Conservation (phyloP, 2,797 vertebrate genomes). For the Halcyon badia region DNA sequence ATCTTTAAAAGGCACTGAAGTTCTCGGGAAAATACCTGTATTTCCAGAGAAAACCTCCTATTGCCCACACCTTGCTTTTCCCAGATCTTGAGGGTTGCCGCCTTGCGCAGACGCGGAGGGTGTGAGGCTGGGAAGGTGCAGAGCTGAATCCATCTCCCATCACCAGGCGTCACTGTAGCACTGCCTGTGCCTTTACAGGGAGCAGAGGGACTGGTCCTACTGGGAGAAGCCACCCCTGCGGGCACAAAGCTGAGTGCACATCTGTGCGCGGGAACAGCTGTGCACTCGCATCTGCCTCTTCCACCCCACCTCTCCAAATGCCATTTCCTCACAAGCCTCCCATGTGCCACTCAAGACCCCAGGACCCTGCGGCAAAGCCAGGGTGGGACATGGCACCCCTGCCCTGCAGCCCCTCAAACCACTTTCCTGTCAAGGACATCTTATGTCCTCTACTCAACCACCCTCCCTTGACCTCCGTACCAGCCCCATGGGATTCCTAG, state of each 20-base stretch:
- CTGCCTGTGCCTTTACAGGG: not conserved
- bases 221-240: not conserved
- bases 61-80: rapidly evolving
- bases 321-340: not conserved
- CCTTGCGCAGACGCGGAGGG: rapidly evolving
- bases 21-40: not conserved
- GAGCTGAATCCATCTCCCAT: not conserved
- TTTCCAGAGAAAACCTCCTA: not conserved
- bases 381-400: not conserved
- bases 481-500: not conserved
- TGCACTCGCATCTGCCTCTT: rapidly evolving
- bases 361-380: not conserved
- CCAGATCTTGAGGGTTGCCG: not conserved
- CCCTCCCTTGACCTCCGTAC: not conserved
- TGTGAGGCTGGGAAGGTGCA: not conserved
- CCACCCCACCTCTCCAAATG: not conserved
- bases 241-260: not conserved
- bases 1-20: not conserved
- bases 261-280: not conserved
- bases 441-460: not conserved
- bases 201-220: not conserved
- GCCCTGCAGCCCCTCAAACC: not conserved
- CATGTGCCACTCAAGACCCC: not conserved
- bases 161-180: conserved; percentile 17
- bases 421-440: not conserved